Percentiles rank a stretch among this genome's conserved stretches.
phyloP scores from a whole-genome alignment of 2,113 vertebrate species.

The Indicator indicator region DNA sequence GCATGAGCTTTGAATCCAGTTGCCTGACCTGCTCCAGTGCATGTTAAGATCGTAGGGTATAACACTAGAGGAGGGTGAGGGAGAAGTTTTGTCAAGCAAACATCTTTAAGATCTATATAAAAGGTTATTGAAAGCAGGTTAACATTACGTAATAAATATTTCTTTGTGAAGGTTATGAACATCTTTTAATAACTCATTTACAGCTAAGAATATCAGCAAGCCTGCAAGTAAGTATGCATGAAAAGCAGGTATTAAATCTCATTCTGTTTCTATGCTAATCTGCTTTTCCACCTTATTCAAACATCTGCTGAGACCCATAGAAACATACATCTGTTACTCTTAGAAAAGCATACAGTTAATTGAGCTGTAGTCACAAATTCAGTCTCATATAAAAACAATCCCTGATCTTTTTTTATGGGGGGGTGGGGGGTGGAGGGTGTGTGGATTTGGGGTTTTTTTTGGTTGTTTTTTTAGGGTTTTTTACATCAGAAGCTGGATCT shows the following conservation, averaged over 20 bases:
- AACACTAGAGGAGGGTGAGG: neutral
- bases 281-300: neutral
- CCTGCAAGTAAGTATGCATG: neutral
- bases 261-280: neutral
- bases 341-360: neutral
- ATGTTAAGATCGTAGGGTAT: accelerated
- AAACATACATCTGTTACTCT: neutral
- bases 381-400: neutral
- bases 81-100: neutral
- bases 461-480: neutral
- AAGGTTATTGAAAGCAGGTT: accelerated
- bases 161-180: neutral
- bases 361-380: neutral
- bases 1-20: neutral
- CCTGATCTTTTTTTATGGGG: neutral
- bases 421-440: no score
- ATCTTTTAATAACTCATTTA: neutral
- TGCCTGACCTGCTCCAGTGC: neutral
- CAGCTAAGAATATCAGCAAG: neutral
- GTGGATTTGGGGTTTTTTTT: no score
- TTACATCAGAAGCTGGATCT: neutral
- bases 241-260: neutral
- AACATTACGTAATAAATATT: neutral
- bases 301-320: neutral
- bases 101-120: neutral